Base-by-base conservation (phyloP, 2,113 vertebrate genomes). In the Lophura nycthemera region DNA sequence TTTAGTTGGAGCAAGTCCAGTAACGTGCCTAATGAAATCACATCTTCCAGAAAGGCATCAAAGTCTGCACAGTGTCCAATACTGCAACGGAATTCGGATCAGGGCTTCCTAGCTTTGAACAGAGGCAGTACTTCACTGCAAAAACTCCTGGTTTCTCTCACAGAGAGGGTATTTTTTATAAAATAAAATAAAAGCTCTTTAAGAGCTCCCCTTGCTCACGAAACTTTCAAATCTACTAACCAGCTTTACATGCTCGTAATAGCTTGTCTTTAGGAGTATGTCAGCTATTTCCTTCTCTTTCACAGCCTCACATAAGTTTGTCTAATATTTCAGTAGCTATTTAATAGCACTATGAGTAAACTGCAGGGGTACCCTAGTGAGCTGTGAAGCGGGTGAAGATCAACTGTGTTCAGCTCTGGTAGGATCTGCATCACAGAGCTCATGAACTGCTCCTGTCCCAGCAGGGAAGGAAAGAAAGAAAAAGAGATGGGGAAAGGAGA, bases 321-420 rank as follows among this genome's bases (percentile, higher is more conserved):
- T 34, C 52, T 76, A 24, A 29, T 72, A 45, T 47, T 82, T 85
- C 42, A 50, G 11, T 43, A 61, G 52, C 56, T 61, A 52, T 32
- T 32, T 11, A 27, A 8, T 48, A 11, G 48, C 20, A 6, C 38
- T 21, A 21, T 47, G 32, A 54, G 20, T 19, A 48, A n/a, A 3
- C 18, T 5, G 1, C 0, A 13, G 45, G 40, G 36, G 25, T 6
- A n/a, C 22, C 50, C 24, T 24, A 60, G 67, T 0, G 7, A 76
- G 40, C 13, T 27, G 8, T 6, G 40, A 54, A 52, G 13, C 40
- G 29, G 1, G 12, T 30, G 13, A 24, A 57, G 20, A 22, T 61
- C 43, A 43, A 3, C 6, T 48, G 8, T 8, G 0, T 38, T 48
- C 42, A 70, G 16, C 27, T 34, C 13, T 24, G 20, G 32, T 86